Base-by-base conservation (phyloP, 2,888 invertebrate species). In the Oeneis ivallda region DNA sequence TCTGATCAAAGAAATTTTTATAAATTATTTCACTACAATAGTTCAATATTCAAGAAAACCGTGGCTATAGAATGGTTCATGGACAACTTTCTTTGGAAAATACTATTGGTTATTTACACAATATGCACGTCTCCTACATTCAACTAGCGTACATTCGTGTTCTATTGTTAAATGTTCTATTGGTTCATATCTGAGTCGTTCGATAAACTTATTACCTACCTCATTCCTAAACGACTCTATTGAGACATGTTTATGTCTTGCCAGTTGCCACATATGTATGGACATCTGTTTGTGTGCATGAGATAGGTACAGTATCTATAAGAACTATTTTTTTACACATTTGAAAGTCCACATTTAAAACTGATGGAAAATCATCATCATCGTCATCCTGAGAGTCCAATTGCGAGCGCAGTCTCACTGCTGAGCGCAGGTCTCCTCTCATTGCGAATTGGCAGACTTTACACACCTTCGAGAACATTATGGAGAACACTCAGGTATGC, bases 241-340 rank as follows among this genome's bases (percentile, higher is more conserved):
- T 45, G 60, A 57, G 64, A 65, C 67, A 62, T 67, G 64, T 64
- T 67, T 49, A 67, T 52, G 43, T 32, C 49, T 49, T 52, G 56
- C 62, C 66, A 70, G 45, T 49, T 52, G 56, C 62, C 66, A 70
- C 66, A 67, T 70, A 63, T 66, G 66, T 59, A 50, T 41, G 15
- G 60, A 37, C 69, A 65, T 67, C 52, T 67, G 67, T 59, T 57
- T 19, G 26, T 47, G 15, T 52, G 26, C 34, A 26, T 26, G 58
- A 34, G 3, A 37, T 9, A 6, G 6, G 32, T 34, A 56, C 41
- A 47, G 11, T 32, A 47, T 45, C 43, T 58, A 47, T 47, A 11
- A 26, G 26, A 15, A 9, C 45, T 58, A 58, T 11, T 19, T 54
- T 54, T 15, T 54, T 54, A 37, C 7, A 34, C 32, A 34, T 5